Evolutionary conservation across 2,888 invertebrate genomes (phyloP), one percentile per base, ranked within the genome.

Genomic region (Taenaris catops): DNA sequence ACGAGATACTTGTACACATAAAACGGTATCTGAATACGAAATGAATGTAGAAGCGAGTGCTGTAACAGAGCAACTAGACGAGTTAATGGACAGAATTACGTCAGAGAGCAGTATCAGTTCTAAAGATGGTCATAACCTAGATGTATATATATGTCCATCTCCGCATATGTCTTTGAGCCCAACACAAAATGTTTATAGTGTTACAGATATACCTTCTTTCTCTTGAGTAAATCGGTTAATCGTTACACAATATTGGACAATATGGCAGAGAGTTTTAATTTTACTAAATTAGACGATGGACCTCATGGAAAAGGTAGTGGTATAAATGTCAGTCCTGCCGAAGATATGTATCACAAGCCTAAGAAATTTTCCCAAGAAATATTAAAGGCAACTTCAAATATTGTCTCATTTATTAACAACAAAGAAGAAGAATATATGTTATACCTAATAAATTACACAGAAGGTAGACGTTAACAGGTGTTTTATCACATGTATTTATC

Each of bases 341-440:
- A 40, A 8, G 10, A 37, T 12, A 10, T 14, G 4, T 2, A 11
- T 8, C 10, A 8, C 6, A 23, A 34, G 25, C 9, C n/a, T n/a
- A n/a, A n/a, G n/a, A 14, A 14, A 16, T 28, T 26, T 29, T 29
- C 35, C 4, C 27, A 33, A 28, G 27, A 32, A 9, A 48, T 70
- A 24, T 25, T 62, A n/a, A 41, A 53, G 16, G 66, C 70, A 6
- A 56, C 70, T 8, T 44, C 55, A 1, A 63, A 66, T 43, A 55
- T 78, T 2, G 50, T 75, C 8, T 47, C 58, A 20, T 76, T 74
- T 47, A 63, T 76, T 12, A 62, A 54, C 38, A 38, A 51, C 44
- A 75, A 69, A 46, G 62, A 74, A 60, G 63, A 54, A 40, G 67
- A 74, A 50, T 65, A 68, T 42, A 8, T 9, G 4, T 24, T 6